Conservation (phyloP, 2,888 invertebrate species). For the Xylocampa areola region DNA sequence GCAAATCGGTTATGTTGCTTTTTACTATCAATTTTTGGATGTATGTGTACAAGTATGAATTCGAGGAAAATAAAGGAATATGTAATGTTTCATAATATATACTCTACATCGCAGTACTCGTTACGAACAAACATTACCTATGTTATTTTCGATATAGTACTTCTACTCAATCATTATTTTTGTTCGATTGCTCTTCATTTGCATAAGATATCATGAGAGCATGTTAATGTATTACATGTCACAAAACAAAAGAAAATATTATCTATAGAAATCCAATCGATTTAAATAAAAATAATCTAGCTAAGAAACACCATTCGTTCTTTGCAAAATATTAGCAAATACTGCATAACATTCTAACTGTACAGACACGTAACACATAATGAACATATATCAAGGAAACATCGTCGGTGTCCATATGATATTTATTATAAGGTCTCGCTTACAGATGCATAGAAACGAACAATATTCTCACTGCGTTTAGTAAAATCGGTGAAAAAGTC, state of each 20-base stretch:
- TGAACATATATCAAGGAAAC: slow-evolving; percentile 78
- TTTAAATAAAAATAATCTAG: slow-evolving; percentile 87
- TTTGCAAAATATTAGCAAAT: slow-evolving; percentile 81
- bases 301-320: slow-evolving; percentile 84
- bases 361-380: slow-evolving; percentile 82
- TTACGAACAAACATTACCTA: slow-evolving; percentile 89
- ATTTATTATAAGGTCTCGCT: slow-evolving; percentile 83
- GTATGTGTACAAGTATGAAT: slow-evolving; percentile 89
- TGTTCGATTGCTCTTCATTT: slow-evolving; percentile 84
- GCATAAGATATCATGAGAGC: slow-evolving; percentile 81
- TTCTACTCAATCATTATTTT: slow-evolving; percentile 85
- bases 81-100: slow-evolving; percentile 86
- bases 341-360: slow-evolving; percentile 86
- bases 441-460: slow-evolving; percentile 83
- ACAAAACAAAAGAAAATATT: slow-evolving; percentile 82
- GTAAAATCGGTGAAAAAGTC: slow-evolving; percentile 86
- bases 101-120: slow-evolving; percentile 88
- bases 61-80: slow-evolving; percentile 89
- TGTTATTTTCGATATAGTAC: slow-evolving; percentile 85
- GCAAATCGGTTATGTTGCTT: slow-evolving; percentile 88
- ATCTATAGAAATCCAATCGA: slow-evolving; percentile 85
- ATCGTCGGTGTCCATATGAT: slow-evolving; percentile 76
- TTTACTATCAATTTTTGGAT: slow-evolving; percentile 90
- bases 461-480: slow-evolving; percentile 83
- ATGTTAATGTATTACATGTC: slow-evolving; percentile 72